Evolutionary conservation across 2,797 vertebrate genomes (phyloP), one percentile per base, ranked within the genome.

Genomic region (Xiphorhynchus erythropygius): DNA sequence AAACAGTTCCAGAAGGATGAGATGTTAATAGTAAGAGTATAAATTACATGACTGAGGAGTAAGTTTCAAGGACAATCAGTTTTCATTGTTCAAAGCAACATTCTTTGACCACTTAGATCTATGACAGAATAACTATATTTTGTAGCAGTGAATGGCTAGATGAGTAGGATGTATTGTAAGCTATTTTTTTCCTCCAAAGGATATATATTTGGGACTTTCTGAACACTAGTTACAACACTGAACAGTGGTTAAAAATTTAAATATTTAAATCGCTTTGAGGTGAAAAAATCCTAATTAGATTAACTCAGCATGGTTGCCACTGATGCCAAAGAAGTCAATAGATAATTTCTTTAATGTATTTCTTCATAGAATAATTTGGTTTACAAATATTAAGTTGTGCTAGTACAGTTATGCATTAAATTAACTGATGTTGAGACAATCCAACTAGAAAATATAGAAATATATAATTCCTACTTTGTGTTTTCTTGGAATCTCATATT

Each of bases 1-100:
- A 60, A 27, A 71, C 8, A 78, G 14, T 62, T 90, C n/a, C 62
- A 65, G 55, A 89, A 68, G 41, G 56, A 85, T 35, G n/a, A 69
- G 52, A 74, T 70, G 14, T 52, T 91, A 87, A 81, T 32, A 67
- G 63, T n/a, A 69, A 71, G 24, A 33, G 30, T 47, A 60, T 70
- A 93, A 93, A 89, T 91, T 91, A 81, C 23, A 89, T 18, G 32
- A 85, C 33, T 69, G 77, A 75, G 35, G 88, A 93, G 13, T 81
- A 94, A 93, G 50, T 93, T 93, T 93, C 76, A 88, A 90, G 62
- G 82, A 74, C 67, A 87, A 93, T 90, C 62, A 91, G 15, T 76
- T 86, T 74, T 84, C 83, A 86, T 84, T 67, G 50, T 75, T 75
- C 1, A 4, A 94, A 84, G 13, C 7, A 90, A 59, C 22, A 27